phyloP scores from a whole-genome alignment of 1,140 invertebrate species.

The Dryas iulia region DNA sequence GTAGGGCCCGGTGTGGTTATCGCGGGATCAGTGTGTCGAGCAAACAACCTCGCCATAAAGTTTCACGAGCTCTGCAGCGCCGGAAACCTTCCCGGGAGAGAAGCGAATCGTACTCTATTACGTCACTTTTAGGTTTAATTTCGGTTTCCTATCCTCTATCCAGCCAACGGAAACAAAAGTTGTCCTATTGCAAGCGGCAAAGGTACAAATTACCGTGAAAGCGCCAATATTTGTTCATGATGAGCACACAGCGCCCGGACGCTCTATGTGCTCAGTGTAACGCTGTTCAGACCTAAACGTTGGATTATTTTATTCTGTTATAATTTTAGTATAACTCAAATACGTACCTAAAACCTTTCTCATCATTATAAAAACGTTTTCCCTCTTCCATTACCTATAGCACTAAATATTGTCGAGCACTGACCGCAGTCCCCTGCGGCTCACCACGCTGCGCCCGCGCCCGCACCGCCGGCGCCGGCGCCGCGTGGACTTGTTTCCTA shows the following conservation, averaged over 20 bases:
- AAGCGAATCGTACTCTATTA: conserved; percentile 11
- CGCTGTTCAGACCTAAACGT: conserved; percentile 1
- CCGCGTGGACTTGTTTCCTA: conserved; percentile 43
- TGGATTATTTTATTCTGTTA: neutral
- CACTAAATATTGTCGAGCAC: neutral
- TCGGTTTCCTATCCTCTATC: neutral
- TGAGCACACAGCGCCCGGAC: conserved; percentile 25
- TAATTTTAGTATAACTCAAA: neutral
- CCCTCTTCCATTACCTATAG: no score
- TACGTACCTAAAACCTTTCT: neutral
- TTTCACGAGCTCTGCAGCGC: conserved; percentile 23
- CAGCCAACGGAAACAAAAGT: conserved; percentile 10
- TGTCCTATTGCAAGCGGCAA: conserved; percentile 21
- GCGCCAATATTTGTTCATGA: conserved; percentile 30
- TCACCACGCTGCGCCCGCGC: conserved; percentile 49
- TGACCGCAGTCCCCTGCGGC: conserved; percentile 34
- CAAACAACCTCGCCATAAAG: conserved; percentile 47
- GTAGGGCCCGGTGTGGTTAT: conserved; percentile 51
- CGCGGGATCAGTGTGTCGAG: conserved; percentile 44
- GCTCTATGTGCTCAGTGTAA: conserved; percentile 20
- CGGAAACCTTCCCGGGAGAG: conserved; percentile 13
- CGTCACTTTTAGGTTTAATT: conserved; percentile 14
- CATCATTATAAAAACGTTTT: no score
- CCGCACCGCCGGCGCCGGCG: conserved; percentile 60
- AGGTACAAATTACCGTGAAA: conserved; percentile 25